Evolutionary conservation across 1,140 invertebrate species (phyloP), one percentile per base, ranked within the genome.

Genomic region (Asbolus verrucosus): DNA sequence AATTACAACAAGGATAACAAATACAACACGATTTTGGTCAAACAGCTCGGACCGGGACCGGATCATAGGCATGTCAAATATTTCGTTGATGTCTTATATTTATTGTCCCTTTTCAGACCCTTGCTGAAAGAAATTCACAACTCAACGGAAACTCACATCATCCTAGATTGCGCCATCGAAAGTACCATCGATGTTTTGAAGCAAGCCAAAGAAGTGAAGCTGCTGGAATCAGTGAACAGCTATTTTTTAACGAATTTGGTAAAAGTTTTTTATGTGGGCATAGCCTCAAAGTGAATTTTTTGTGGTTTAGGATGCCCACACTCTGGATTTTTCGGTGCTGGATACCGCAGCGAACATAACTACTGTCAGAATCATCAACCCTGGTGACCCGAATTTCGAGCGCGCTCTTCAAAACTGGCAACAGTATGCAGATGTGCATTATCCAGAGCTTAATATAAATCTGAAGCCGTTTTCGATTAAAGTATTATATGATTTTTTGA

Each of bases 181-280:
- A 87, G 88, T 62, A 82, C 94, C 0, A 76, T 87, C 0, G 75
- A 84, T 0, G 85, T 95, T 30, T 81, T 97, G 5, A 83, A 86
- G 15, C 91, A 96, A 81, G 93, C 93, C 0, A 87, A 90, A 76
- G 90, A 95, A 79, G 87, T 96, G 0, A 90, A 91, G 69, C 87
- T 96, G 81, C 82, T 95, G 72, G 88, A 88, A 36, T 91, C 92
- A 75, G 91, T 92, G 75, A 85, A 84, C 74, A 84, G 81, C 65
- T 85, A 87, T 50, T 84, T 89, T 2, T 78, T 90, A 33, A 86
- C 85, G 18, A 83, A 84, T 13, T 72, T 89, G 60, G 80, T 81
- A 76, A 77, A 72, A 41, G 24, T 15, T 38, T 27, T 8, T n/a
- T n/a, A n/a, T n/a, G n/a, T n/a, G n/a, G n/a, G n/a, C n/a, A n/a